Conservation (phyloP, 2,797 vertebrate species). For the Pterois miles region DNA sequence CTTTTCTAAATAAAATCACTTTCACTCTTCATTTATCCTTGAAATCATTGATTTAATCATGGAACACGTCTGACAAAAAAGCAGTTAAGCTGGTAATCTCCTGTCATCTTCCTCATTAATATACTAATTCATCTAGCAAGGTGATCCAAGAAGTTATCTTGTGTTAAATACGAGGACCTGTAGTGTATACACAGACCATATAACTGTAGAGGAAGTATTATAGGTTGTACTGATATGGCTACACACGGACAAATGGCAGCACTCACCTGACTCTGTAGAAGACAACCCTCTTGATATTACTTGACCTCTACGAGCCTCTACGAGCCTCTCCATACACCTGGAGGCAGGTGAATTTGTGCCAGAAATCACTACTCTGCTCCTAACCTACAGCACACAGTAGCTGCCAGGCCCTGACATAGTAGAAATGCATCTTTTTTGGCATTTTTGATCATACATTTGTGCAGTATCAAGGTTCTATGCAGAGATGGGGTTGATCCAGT, state of each 20-base stretch:
- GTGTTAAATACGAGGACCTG: not conserved
- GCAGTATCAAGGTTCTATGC: not conserved
- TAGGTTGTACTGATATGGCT: not conserved
- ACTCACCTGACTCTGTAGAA: not conserved
- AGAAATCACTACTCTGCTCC: not conserved
- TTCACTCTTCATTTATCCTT: slow-evolving; percentile 14
- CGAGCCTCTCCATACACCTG: not conserved
- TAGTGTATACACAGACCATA: slow-evolving; percentile 1
- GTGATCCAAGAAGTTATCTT: slow-evolving; percentile 29
- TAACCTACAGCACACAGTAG: not conserved
- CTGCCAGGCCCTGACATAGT: too few species aligned
- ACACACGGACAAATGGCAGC: not conserved
- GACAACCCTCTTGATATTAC: too few species aligned
- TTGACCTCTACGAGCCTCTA: not conserved
- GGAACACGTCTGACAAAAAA: slow-evolving; percentile 3
- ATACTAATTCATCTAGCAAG: slow-evolving; percentile 21
- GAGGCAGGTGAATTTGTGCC: not conserved
- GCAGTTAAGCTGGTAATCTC: slow-evolving; percentile 34
- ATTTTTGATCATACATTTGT: not conserved
- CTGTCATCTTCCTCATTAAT: slow-evolving; percentile 43
- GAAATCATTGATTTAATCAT: slow-evolving; percentile 21
- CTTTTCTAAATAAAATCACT: not conserved
- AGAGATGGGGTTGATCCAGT: not conserved
- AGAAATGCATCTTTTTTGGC: not conserved
- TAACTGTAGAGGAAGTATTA: not conserved